Conservation (phyloP, 2,113 vertebrate species). For the Tachysurus fulvidraco region DNA sequence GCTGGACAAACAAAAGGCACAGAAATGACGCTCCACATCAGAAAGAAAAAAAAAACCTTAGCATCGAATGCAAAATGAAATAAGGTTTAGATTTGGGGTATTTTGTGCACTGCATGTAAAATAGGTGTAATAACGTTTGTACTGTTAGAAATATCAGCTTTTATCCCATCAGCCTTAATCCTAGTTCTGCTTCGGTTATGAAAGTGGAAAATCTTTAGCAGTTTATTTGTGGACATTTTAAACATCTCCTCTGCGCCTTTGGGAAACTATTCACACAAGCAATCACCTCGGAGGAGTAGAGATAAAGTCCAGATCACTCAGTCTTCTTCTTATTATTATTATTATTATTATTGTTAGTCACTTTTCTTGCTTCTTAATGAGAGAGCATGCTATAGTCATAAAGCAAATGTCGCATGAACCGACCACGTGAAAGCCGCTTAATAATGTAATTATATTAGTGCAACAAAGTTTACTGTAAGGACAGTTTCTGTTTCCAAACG, state of each 20-base stretch:
- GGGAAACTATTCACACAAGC: not conserved
- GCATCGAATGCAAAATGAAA: not conserved
- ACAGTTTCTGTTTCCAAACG: no score
- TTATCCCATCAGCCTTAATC: not conserved
- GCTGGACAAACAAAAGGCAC: not conserved
- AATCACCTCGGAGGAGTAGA: not conserved
- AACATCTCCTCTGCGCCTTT: slow-evolving; percentile 19
- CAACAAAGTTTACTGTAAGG: not conserved
- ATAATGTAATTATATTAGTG: not conserved
- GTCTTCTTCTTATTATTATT: not conserved
- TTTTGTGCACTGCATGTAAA: not conserved
- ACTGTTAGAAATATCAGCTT: not conserved
- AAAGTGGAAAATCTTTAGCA: not conserved
- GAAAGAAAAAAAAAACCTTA: not conserved
- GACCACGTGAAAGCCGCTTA: not conserved
- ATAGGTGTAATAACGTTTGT: not conserved
- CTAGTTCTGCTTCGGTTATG: not conserved
- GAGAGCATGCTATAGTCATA: not conserved
- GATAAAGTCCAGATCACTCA: no score
- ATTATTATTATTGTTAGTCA: not conserved
- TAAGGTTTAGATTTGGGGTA: not conserved
- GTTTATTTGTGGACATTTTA: not conserved
- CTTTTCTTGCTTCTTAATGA: not conserved
- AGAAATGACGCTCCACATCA: not conserved
- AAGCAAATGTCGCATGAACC: not conserved